A percentile compares a stretch with the other conserved stretches of the same genome.
phyloP scores from a whole-genome alignment of 2,797 vertebrate genomes.

The Channallabes apus region DNA sequence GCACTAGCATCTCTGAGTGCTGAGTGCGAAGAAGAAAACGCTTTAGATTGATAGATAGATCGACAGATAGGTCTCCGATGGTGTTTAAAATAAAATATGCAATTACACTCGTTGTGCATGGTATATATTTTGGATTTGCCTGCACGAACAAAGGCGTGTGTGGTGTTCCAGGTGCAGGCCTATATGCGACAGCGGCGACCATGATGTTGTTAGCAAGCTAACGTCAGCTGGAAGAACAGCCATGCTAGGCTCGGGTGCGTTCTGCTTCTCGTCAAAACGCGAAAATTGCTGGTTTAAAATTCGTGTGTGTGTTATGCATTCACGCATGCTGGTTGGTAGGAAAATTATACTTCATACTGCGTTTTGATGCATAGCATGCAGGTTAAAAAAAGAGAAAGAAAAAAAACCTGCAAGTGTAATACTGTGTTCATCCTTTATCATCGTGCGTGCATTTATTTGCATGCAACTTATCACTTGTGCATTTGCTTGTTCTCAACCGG shows the following conservation, averaged over 20 bases:
- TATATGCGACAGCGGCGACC: conserved; percentile 47
- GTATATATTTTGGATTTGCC: background rate
- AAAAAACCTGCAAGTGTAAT: background rate
- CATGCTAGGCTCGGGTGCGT: background rate
- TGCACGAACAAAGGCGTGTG: conserved; percentile 2
- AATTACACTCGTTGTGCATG: background rate
- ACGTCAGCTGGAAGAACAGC: conserved; percentile 48
- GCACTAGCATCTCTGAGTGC: background rate
- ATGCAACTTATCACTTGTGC: background rate
- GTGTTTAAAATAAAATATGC: background rate
- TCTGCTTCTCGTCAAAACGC: background rate
- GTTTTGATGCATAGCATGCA: background rate
- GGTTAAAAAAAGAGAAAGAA: background rate
- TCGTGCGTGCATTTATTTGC: background rate
- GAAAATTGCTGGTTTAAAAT: no score
- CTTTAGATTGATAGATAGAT: background rate
- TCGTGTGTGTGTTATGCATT: background rate
- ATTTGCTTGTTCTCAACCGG: background rate
- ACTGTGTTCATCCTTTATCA: background rate
- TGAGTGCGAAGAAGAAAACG: background rate
- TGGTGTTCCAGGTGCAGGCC: conserved; percentile 30
- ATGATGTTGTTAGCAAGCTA: conserved; percentile 38
- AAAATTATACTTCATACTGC: background rate
- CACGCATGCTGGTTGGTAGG: background rate
- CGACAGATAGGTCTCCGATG: background rate